Evolutionary conservation across 2,888 invertebrate genomes (phyloP), one percentile per base, ranked within the genome.

Genomic region (Priocnemis perturbator): DNA sequence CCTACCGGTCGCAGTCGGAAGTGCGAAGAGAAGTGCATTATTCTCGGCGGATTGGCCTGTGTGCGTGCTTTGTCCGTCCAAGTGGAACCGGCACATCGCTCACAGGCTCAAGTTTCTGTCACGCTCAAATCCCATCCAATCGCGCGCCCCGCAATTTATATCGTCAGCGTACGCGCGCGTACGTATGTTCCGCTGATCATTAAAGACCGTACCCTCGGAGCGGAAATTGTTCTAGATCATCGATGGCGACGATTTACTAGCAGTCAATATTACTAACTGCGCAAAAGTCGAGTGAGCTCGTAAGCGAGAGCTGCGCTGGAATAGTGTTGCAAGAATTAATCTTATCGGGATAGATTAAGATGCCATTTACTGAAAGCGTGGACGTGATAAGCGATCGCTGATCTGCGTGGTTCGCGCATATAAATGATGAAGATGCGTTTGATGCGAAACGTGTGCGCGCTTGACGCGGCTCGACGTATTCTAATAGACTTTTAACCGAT

Each of bases 51-150:
- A 57, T n/a, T 45, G 47, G 20, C 20, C 37, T 37, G 48, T 14
- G n/a, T 45, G 44, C 20, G 58, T 57, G 65, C 61, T 52, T 59
- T 73, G 61, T 67, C 67, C 60, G 61, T 63, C 57, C 30, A 69
- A 69, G 58, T 62, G 67, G 66, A 70, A 76, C 63, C 65, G 47
- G 58, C 69, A 65, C 64, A 55, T 69, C 64, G 63, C 68, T 55
- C 45, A 64, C 60, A 63, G 63, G 67, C 67, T 63, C 57, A 11
- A 19, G 30, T 63, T 76, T 67, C 60, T 61, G 55, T 69, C 72
- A 56, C 64, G 69, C 60, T 76, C 65, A 67, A 69, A 76, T 65
- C 63, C 71, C 53, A 59, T 60, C 73, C 72, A 67, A 76, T 76
- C 68, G 64, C 67, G 17, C 23, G 37, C 7, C 2, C 15, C 20